These are phyloP conservation scores for Martes martes DNA, from an alignment of 2,113 vertebrate genomes.

Conservation along the genomic window DNA sequence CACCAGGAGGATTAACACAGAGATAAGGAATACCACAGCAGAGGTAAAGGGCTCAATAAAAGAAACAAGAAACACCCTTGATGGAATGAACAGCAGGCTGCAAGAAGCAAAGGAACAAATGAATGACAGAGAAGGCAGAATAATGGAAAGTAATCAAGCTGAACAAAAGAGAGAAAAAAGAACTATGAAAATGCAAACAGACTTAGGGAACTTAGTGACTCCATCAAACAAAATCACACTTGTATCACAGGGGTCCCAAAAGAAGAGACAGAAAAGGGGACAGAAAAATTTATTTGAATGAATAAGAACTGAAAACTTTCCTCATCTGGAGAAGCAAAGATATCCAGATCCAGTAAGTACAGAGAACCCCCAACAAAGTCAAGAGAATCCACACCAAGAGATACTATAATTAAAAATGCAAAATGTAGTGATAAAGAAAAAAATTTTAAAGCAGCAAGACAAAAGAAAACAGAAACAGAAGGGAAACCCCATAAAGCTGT, in stretches of 20 bases:
- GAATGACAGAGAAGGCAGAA: neutral
- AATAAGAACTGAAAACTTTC: neutral
- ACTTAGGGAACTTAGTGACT: neutral
- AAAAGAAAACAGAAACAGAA: neutral
- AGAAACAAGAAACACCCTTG: neutral
- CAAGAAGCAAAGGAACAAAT: neutral
- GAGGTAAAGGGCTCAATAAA: neutral
- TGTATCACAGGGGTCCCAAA: neutral
- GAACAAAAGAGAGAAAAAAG: neutral
- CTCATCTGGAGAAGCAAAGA: neutral
- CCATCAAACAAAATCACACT: neutral
- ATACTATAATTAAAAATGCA: neutral
- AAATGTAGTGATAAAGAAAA: neutral
- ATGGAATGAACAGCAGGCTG: neutral
- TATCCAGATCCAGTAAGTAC: neutral
- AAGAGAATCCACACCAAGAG: neutral
- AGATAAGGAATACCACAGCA: neutral
- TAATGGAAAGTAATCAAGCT: neutral
- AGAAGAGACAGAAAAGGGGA: neutral
- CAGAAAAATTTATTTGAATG: neutral
- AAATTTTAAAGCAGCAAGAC: neutral
- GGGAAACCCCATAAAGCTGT: neutral
- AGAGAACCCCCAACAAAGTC: neutral
- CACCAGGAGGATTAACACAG: neutral
- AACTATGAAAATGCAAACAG: neutral